These are phyloP conservation scores for Ethmia dodecea DNA, from an alignment of 2,888 invertebrate genomes.

Conservation along the genomic window DNA sequence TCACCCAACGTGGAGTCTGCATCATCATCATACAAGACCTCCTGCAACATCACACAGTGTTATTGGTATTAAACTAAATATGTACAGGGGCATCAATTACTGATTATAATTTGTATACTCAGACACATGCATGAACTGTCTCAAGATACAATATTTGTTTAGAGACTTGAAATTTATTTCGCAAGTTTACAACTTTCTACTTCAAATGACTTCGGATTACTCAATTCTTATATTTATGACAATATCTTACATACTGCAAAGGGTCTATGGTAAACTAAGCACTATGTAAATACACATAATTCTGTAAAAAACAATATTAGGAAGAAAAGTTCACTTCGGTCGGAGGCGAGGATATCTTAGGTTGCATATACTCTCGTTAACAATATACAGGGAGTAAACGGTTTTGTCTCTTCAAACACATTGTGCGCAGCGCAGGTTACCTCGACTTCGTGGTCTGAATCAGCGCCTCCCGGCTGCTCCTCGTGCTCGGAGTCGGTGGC, in stretches of 20 bases:
- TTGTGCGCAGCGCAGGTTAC: conserved; percentile 27
- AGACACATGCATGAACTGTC: too few species aligned
- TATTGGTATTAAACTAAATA: background rate
- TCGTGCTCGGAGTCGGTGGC: conserved; percentile 59
- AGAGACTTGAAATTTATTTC: too few species aligned
- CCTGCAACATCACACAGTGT: conserved; percentile 33
- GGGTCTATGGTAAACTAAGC: too few species aligned
- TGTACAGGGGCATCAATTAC: too few species aligned
- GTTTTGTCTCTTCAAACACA: background rate
- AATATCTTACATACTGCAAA: too few species aligned
- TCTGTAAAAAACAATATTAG: background rate
- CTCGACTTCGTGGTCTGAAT: conserved; percentile 68
- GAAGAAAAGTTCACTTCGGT: background rate
- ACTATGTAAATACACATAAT: background rate
- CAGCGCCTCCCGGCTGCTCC: conserved; percentile 57
- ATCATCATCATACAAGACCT: conserved; percentile 72
- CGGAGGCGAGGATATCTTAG: background rate
- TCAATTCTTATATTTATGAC: too few species aligned
- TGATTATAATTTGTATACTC: too few species aligned
- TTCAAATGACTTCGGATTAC: too few species aligned
- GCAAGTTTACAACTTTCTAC: too few species aligned
- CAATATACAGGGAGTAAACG: too few species aligned
- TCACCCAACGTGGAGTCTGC: conserved; percentile 67
- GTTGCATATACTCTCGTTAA: background rate
- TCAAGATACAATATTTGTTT: too few species aligned